Conservation (phyloP, 2,113 vertebrate species). For the Ptilonorhynchus violaceus region DNA sequence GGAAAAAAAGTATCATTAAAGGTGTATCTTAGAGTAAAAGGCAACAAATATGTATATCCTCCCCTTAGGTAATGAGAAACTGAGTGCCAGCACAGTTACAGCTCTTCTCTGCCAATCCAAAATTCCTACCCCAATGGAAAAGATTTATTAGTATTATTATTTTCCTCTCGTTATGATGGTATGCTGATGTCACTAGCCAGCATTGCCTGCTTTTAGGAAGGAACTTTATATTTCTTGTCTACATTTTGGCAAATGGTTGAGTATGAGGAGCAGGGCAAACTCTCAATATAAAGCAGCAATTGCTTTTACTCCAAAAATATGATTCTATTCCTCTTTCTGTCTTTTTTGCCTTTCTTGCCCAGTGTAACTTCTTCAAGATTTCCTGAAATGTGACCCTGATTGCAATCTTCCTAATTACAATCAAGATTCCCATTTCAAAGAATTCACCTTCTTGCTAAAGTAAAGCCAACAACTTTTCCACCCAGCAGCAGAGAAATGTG, state of each 20-base stretch:
- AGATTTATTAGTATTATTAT: not conserved
- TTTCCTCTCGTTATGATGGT: not conserved
- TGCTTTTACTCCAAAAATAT: not conserved
- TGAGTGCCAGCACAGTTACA: not conserved
- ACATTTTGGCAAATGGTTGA: not conserved
- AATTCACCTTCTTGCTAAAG: not conserved
- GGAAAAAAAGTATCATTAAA: not conserved
- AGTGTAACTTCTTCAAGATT: not conserved
- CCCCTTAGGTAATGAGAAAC: not conserved
- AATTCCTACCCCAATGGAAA: not conserved
- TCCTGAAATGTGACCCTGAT: not conserved
- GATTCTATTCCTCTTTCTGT: not conserved
- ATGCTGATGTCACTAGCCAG: not conserved
- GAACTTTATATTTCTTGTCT: not conserved
- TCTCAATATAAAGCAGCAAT: not conserved
- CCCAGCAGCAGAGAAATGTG: not conserved
- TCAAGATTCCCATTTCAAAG: not conserved
- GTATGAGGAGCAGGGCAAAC: not conserved
- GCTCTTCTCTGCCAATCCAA: not conserved
- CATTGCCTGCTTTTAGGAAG: not conserved
- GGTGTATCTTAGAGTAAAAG: not conserved
- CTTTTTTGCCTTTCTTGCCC: not conserved
- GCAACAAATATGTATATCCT: not conserved
- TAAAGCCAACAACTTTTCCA: not conserved
- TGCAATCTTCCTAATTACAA: not conserved